phyloP scores from a whole-genome alignment of 1,140 invertebrate species.

The Helicoverpa armigera region DNA sequence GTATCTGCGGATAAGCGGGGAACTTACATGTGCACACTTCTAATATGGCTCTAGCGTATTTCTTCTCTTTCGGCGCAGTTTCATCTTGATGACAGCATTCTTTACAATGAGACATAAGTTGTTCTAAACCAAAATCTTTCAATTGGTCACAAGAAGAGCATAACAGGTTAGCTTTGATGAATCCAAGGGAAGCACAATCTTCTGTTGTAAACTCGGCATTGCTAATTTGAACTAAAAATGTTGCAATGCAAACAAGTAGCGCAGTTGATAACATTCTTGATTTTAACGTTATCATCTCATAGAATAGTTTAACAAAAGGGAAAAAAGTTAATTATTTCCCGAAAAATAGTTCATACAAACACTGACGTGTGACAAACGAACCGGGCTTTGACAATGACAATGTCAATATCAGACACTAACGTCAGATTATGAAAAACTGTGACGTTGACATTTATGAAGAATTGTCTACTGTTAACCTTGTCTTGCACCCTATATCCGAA shows the following conservation, averaged over 20 bases:
- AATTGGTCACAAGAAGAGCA: slow-evolving; percentile 96
- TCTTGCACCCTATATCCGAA: background rate
- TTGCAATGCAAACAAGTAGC: slow-evolving; percentile 35
- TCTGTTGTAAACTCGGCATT: slow-evolving; percentile 90
- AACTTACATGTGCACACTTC: slow-evolving; percentile 98
- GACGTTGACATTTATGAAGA: background rate
- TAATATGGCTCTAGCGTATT: slow-evolving; percentile 94
- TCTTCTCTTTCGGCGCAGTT: slow-evolving; percentile 88
- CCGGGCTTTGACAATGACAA: too few species aligned
- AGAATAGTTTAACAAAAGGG: background rate
- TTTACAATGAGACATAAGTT: slow-evolving; percentile 90
- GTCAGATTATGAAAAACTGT: background rate
- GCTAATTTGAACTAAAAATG: slow-evolving; percentile 49
- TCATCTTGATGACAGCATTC: slow-evolving; percentile 91
- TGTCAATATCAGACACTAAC: background rate
- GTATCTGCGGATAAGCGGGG: slow-evolving; percentile 97
- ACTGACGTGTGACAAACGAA: background rate
- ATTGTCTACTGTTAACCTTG: background rate
- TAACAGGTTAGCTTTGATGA: slow-evolving; percentile 94
- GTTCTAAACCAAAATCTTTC: slow-evolving; percentile 91
- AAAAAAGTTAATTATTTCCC: background rate
- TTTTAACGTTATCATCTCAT: background rate
- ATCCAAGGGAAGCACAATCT: slow-evolving; percentile 95
- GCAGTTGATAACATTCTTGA: slow-evolving; percentile 6
- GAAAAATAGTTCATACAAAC: background rate